Evolutionary conservation across 2,113 vertebrate genomes (phyloP).

Genomic region (Sterna hirundo): DNA sequence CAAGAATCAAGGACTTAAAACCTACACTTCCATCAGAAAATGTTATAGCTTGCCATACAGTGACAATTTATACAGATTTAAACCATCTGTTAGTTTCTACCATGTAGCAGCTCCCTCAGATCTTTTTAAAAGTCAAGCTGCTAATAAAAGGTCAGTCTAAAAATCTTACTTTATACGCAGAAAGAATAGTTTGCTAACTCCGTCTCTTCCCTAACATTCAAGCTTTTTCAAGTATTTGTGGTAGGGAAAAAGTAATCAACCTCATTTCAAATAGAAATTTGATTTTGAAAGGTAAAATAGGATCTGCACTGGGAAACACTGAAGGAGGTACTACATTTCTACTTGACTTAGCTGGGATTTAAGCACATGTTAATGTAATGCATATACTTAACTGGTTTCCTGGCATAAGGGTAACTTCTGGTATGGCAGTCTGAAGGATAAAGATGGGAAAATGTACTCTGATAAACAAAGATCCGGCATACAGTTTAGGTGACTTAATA

Average conservation of each 20-base stretch:
- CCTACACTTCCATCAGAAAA: neutral
- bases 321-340: neutral
- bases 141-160: slow-evolving; percentile 8
- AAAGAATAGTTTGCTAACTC: neutral
- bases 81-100: neutral
- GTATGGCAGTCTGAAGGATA: neutral
- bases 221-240: neutral
- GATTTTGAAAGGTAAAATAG: neutral
- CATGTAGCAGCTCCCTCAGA: neutral
- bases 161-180: neutral
- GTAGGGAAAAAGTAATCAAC: neutral
- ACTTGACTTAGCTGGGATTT: neutral
- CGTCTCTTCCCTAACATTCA: neutral
- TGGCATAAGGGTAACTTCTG: neutral
- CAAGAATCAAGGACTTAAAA: slow-evolving; percentile 19
- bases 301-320: neutral
- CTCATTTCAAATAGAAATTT: neutral
- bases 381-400: neutral
- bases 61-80: neutral
- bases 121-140: neutral
- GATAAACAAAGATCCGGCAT: neutral
- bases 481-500: neutral
- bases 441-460: neutral
- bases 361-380: neutral
- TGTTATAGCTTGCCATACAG: neutral